Evolutionary conservation across 2,888 invertebrate genomes (phyloP).

Genomic region (Argyresthia albistria): DNA sequence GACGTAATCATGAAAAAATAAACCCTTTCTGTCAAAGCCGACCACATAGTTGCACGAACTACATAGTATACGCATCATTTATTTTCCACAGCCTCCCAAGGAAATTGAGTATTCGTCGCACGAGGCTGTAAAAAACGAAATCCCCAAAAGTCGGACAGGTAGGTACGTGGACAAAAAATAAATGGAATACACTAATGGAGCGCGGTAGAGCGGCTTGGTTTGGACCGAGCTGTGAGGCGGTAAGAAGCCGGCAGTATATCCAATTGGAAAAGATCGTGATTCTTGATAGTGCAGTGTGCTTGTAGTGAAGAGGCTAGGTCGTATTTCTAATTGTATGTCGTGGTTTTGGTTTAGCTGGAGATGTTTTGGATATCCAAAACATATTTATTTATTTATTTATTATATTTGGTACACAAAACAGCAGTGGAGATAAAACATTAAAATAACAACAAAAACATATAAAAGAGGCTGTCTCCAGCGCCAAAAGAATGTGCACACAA

Average conservation of each 20-base stretch:
- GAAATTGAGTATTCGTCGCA: constrained; percentile 69
- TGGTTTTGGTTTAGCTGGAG: no score
- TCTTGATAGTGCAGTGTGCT: background rate
- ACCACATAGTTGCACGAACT: constrained; percentile 44
- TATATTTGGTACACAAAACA: no score
- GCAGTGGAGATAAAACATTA: no score
- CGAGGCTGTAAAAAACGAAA: constrained; percentile 60
- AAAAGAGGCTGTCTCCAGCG: no score
- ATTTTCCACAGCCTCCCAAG: constrained; percentile 56
- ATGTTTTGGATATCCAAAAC: no score
- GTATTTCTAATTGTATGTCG: background rate
- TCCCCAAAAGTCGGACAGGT: constrained; percentile 62
- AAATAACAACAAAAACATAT: no score
- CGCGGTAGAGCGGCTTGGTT: constrained; percentile 50
- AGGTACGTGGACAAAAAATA: constrained; percentile 68
- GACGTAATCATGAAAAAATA: constrained; percentile 52
- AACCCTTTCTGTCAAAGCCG: constrained; percentile 14
- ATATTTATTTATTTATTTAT: no score
- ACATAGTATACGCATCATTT: constrained; percentile 38
- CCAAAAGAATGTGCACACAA: no score
- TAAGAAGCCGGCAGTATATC: constrained; percentile 15
- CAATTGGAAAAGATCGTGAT: background rate
- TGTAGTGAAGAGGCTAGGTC: background rate
- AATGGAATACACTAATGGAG: constrained; percentile 73
- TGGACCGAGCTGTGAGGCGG: constrained; percentile 34